phyloP scores from a whole-genome alignment of 92 coral and sea anemone genomes.

The Paragorgia papillata region DNA sequence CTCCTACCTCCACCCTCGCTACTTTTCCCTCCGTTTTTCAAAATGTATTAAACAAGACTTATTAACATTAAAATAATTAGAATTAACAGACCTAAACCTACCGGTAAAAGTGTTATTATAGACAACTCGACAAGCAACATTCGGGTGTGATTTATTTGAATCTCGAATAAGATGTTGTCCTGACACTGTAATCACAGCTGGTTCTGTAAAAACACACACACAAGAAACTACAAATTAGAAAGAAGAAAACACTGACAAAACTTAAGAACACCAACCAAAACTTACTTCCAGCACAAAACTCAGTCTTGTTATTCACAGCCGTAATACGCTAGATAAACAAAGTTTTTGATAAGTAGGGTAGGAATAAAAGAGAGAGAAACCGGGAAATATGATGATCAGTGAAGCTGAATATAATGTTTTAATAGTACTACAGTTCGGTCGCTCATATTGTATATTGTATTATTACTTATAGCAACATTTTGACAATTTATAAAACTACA shows the following conservation, averaged over 20 bases:
- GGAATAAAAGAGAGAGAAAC: too few species aligned
- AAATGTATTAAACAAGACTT: too few species aligned
- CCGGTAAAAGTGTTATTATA: conserved; percentile 9
- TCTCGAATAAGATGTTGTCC: conserved; percentile 16
- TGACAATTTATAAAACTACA: too few species aligned
- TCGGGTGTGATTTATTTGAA: neutral
- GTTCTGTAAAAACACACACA: conserved; percentile 13
- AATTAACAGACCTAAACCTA: too few species aligned
- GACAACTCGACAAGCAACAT: conserved; percentile 35
- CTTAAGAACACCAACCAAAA: neutral
- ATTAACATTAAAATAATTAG: too few species aligned
- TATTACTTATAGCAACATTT: too few species aligned
- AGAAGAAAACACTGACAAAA: conserved; percentile 1
- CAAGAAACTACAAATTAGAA: neutral
- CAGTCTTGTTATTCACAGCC: neutral
- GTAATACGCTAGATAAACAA: conserved; percentile 31
- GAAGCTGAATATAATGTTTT: too few species aligned
- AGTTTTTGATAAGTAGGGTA: too few species aligned
- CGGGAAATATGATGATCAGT: too few species aligned
- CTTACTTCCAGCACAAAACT: conserved; percentile 31
- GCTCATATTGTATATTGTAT: too few species aligned
- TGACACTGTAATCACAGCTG: neutral
- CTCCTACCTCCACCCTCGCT: neutral
- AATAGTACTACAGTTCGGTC: too few species aligned
- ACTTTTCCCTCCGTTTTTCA: neutral